Base-by-base conservation (phyloP, 1,140 invertebrate genomes). In the Teleopsis dalmanni region DNA sequence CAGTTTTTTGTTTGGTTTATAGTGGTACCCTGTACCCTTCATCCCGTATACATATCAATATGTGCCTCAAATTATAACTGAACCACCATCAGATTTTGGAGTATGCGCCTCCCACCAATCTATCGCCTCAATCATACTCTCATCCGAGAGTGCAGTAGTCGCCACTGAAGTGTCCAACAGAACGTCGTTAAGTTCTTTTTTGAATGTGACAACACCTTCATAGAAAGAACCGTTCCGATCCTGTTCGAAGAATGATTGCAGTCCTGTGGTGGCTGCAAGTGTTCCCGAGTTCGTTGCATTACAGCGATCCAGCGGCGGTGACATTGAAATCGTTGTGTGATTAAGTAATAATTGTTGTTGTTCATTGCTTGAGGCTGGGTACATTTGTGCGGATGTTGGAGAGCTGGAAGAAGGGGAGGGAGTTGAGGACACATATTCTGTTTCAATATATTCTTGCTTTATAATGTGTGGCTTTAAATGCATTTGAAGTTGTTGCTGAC, bases 41-140 rank as follows among this genome's bases (percentile, higher is more conserved):
- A n/a, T n/a, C n/a, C n/a, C n/a, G n/a, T n/a, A n/a, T n/a, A n/a
- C n/a, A n/a, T n/a, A n/a, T n/a, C n/a, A n/a, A n/a, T n/a, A n/a
- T n/a, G n/a, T n/a, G n/a, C n/a, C n/a, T n/a, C n/a, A 57, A n/a
- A 49, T 50, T 13, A 58, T 46, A 9, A 47, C 23, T 10, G 50
- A 38, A 4, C 53, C 52, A 27, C 25, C 50, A 50, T 73, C 69
- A 1, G 62, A 64, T 48, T 69, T 64, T 29, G 65, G 63, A 4
- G 65, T 66, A 11, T 73, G 71, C 11, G 72, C 70, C 48, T 75
- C 72, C 74, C 74, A 76, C 74, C 74, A 76, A 23, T 73, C 71
- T 46, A 75, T 71, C 31, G 72, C 69, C 50, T 75, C 66, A 38
- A 72, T 70, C 60, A 74, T 72, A 43, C 63, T 62, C 49, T 73